Conservation (phyloP, 2,888 invertebrate species). For the Dromius quadrimaculatus region DNA sequence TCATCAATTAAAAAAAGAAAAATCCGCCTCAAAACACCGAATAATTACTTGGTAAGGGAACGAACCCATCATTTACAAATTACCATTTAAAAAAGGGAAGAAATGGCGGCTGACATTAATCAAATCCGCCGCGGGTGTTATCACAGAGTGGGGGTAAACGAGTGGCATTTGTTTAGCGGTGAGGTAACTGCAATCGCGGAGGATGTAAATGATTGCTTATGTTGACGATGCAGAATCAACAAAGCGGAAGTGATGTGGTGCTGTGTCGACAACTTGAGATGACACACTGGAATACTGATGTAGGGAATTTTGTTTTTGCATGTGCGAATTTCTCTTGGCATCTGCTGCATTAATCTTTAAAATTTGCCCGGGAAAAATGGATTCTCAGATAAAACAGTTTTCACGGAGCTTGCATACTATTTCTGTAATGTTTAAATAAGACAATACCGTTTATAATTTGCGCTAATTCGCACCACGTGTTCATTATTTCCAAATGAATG, state of each 20-base stretch:
- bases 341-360: background rate
- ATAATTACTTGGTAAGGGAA: slow-evolving; percentile 39
- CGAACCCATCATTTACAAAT: slow-evolving; percentile 43
- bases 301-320: background rate
- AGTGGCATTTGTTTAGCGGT: slow-evolving; percentile 34
- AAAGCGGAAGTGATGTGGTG: slow-evolving; percentile 19
- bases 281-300: slow-evolving; percentile 30
- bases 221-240: background rate
- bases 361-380: background rate
- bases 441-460: too few relatives aligned
- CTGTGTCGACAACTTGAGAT: slow-evolving; percentile 26
- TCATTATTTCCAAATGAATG: too few relatives aligned
- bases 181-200: background rate
- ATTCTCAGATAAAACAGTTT: background rate
- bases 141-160: background rate
- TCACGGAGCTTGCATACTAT: background rate
- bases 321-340: background rate
- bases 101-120: slow-evolving; percentile 29
- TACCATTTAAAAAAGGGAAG: slow-evolving; percentile 39
- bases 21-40: slow-evolving; percentile 42
- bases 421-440: background rate
- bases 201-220: slow-evolving; percentile 7
- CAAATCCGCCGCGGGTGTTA: slow-evolving; percentile 13
- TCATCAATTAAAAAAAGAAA: slow-evolving; percentile 42
- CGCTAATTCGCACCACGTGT: too few relatives aligned